Base-by-base conservation (phyloP, 2,888 invertebrate species). In the Smittia sp. region DNA sequence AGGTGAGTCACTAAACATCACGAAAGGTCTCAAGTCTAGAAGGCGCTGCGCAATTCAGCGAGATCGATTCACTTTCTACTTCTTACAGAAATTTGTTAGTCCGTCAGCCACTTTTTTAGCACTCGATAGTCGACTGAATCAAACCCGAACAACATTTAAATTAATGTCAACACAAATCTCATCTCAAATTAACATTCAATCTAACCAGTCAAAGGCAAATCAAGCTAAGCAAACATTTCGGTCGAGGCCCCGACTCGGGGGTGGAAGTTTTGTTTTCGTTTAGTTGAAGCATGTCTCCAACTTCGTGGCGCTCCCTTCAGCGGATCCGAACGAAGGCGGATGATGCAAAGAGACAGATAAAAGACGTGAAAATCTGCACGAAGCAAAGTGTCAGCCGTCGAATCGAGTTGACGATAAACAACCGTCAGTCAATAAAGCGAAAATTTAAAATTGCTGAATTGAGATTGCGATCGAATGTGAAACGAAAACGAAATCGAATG, bases 161-260 rank as follows among this genome's bases (percentile, higher is more conserved):
- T n/a, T 20, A 38, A 67, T 67, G 46, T 67, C 46, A 46, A 67
- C 67, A 67, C 41, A 67, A 25, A 65, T 67, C 46, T 46, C 6
- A 67, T 13, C 11, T 7, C 46, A 46, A 46, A 13, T 46, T 13
- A n/a, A 46, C 6, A n/a, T 46, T 46, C 46, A 46, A 46, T 15
- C 15, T 6, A 38, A 38, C 38, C 38, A 11, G 11, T 2, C 11
- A n/a, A 46, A 6, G n/a, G 6, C 15, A n/a, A 46, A n/a, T n/a
- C n/a, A 9, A 32, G 32, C 32, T 32, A 6, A 32, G 9, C 4
- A 32, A 32, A 32, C 32, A 32, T 32, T 32, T 9, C 9, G 32
- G 32, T 9, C 32, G 32, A 32, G 32, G n/a, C n/a, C n/a, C n/a
- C n/a, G n/a, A 38, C 6, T 38, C 38, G 38, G 6, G 11, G 46